Evolutionary conservation across 2,113 vertebrate species (phyloP).

Genomic region (Nestor notabilis): DNA sequence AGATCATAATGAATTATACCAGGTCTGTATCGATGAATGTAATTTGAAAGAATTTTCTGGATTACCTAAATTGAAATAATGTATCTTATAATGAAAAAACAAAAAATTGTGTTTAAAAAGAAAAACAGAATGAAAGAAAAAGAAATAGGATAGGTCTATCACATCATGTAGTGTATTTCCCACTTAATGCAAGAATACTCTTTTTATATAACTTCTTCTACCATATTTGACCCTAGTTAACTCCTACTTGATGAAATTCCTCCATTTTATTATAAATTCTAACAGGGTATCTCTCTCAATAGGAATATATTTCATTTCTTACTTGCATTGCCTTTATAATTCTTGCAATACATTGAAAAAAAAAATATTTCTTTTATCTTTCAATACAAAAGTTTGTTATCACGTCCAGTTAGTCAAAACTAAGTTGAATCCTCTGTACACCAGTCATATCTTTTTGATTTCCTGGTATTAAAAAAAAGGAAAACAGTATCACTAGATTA

Average conservation of each 20-base stretch:
- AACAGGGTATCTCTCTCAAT: neutral
- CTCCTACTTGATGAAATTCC: neutral
- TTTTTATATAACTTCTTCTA: neutral
- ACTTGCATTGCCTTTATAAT: neutral
- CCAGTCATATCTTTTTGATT: neutral
- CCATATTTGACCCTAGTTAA: neutral
- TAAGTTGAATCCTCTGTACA: slow-evolving; percentile 16
- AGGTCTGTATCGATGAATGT: neutral
- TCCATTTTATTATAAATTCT: neutral
- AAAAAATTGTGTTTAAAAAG: neutral
- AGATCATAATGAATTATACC: neutral
- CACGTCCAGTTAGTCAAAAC: slow-evolving; percentile 13
- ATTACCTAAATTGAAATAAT: neutral
- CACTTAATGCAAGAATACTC: neutral
- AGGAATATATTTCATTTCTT: neutral
- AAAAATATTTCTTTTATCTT: neutral
- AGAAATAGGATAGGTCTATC: neutral
- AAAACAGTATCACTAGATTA: neutral
- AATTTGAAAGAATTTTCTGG: neutral
- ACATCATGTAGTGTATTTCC: neutral
- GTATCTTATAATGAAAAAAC: neutral
- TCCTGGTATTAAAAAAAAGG: neutral
- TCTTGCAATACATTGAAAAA: neutral
- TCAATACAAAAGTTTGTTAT: slow-evolving; percentile 7
- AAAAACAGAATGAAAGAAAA: neutral